phyloP scores from a whole-genome alignment of 2,797 vertebrate genomes.

The Sphenopsis melanotis region DNA sequence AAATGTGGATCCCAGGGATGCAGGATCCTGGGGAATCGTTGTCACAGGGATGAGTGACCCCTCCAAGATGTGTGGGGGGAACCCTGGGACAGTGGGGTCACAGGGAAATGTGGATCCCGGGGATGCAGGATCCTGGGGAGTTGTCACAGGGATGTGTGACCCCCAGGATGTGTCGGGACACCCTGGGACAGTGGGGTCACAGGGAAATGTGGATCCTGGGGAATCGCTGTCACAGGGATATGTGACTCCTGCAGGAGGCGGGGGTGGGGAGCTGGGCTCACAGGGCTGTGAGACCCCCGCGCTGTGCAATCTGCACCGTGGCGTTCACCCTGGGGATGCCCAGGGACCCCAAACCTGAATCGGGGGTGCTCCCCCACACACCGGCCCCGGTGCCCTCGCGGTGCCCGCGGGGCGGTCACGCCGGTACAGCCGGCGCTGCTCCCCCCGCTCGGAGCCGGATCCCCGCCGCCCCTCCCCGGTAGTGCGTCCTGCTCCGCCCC shows the following conservation, averaged over 20 bases:
- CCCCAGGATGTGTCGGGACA: too few species aligned
- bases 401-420: background rate
- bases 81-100: too few species aligned
- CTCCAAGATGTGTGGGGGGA: too few species aligned
- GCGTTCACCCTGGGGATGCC: background rate
- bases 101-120: too few species aligned
- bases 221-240: too few species aligned
- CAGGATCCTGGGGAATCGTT: background rate
- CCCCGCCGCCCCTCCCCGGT: background rate
- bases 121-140: too few species aligned
- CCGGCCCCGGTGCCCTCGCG: background rate
- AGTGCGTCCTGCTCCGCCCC: background rate
- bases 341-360: background rate
- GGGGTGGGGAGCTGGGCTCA: background rate
- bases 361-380: too few species aligned
- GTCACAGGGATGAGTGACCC: background rate
- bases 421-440: background rate
- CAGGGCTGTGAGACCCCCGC: background rate
- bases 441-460: background rate
- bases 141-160: background rate
- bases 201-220: too few species aligned
- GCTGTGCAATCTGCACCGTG: background rate
- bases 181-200: too few species aligned
- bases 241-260: background rate
- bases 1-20: too few species aligned